Conservation (phyloP, 2,888 invertebrate species). For the Beris chalybata region DNA sequence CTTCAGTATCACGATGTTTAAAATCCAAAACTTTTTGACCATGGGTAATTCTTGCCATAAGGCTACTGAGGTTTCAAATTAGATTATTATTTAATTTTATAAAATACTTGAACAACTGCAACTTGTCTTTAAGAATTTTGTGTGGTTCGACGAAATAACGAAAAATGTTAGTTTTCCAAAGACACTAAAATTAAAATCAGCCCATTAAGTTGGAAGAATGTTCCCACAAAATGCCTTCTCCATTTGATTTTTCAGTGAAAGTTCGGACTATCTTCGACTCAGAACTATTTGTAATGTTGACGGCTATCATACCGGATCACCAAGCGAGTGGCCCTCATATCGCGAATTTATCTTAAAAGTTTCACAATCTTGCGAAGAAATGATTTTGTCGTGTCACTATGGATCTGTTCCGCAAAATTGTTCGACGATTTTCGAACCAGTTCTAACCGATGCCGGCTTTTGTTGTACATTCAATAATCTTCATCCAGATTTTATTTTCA, state of each 20-base stretch:
- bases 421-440: conserved; percentile 71
- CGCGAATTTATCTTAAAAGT: conserved; percentile 32
- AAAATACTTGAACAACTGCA: not conserved
- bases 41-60: no score
- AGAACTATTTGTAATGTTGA: conserved; percentile 2
- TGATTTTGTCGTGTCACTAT: conserved; percentile 72
- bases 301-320: not conserved
- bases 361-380: conserved; percentile 72
- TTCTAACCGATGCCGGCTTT: conserved; percentile 80
- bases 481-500: conserved; percentile 68
- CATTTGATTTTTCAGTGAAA: conserved; percentile 41
- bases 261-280: conserved; percentile 9
- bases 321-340: conserved; percentile 32
- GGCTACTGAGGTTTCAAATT: no score
- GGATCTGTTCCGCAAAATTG: conserved; percentile 65
- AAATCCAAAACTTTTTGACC: no score
- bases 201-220: not conserved
- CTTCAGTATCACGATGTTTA: no score
- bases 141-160: not conserved
- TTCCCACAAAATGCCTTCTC: not conserved
- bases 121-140: not conserved
- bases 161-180: not conserved
- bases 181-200: not conserved
- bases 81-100: no score
- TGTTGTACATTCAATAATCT: conserved; percentile 84